phyloP scores from a whole-genome alignment of 2,888 invertebrate species.

The Macropis europaea region DNA sequence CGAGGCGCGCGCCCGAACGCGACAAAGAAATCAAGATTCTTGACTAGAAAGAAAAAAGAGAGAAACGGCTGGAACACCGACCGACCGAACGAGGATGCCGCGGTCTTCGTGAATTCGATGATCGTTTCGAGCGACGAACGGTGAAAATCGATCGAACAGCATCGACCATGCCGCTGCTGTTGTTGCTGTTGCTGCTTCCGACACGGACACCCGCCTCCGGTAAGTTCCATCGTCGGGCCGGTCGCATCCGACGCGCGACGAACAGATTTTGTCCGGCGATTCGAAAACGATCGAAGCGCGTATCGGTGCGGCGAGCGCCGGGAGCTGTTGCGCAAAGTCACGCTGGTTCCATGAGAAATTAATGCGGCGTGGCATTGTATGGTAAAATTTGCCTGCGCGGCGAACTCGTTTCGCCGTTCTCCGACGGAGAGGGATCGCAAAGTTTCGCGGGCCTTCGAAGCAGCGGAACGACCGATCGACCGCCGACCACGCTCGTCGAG shows the following conservation, averaged over 20 bases:
- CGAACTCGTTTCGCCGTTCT: neutral
- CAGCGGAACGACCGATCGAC: neutral
- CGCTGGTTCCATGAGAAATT: constrained; percentile 44
- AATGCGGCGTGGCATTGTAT: constrained; percentile 53
- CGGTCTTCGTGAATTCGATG: neutral
- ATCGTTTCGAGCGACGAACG: neutral
- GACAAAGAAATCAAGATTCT: no score
- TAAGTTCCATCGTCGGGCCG: constrained; percentile 10
- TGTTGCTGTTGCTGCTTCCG: constrained; percentile 20
- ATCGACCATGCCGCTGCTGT: neutral
- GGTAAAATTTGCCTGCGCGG: constrained; percentile 41
- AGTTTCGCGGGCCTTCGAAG: neutral
- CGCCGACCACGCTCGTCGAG: neutral
- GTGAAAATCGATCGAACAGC: neutral
- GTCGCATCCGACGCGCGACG: neutral
- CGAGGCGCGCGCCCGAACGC: no score
- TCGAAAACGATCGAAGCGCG: neutral
- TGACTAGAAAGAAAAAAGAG: neutral
- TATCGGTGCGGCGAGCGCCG: neutral
- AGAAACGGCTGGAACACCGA: neutral
- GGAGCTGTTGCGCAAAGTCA: constrained; percentile 25
- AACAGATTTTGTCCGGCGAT: neutral
- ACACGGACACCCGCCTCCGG: constrained; percentile 24
- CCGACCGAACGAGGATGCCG: neutral
- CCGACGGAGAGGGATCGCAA: constrained; percentile 4